Conservation (phyloP, 1,140 invertebrate species). For the Drosophila burlai region DNA sequence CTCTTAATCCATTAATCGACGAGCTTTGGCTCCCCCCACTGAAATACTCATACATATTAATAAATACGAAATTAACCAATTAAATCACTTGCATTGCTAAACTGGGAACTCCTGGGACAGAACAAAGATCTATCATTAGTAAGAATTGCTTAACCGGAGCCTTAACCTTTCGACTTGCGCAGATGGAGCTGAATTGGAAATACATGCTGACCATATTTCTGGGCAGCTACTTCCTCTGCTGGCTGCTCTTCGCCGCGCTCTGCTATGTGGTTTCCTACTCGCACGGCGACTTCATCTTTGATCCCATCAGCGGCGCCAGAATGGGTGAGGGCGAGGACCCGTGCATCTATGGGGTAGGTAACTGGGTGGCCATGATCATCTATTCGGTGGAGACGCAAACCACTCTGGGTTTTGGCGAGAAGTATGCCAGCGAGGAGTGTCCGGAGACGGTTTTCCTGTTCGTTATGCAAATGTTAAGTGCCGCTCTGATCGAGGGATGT, state of each 20-base stretch:
- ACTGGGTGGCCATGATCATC: slow-evolving; percentile 87
- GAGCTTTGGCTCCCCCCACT: neutral
- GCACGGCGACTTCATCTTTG: slow-evolving; percentile 85
- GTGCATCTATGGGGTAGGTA: slow-evolving; percentile 86
- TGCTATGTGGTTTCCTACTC: slow-evolving; percentile 86
- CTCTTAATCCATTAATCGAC: slow-evolving; percentile 30
- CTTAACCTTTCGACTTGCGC: slow-evolving; percentile 6
- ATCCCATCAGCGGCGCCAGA: slow-evolving; percentile 62
- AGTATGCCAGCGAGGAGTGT: slow-evolving; percentile 94
- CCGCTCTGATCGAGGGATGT: slow-evolving; percentile 87
- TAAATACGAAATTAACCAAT: slow-evolving; percentile 57
- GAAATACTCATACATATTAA: slow-evolving; percentile 40
- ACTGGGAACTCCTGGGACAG: slow-evolving; percentile 5
- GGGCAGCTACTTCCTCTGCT: slow-evolving; percentile 86
- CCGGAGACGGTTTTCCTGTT: slow-evolving; percentile 92
- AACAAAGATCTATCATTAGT: neutral
- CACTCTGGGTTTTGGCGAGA: slow-evolving; percentile 90
- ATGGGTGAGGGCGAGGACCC: slow-evolving; percentile 74
- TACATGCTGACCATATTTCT: slow-evolving; percentile 87
- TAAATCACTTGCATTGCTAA: slow-evolving; percentile 31
- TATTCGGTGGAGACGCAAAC: slow-evolving; percentile 88
- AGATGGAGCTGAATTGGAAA: slow-evolving; percentile 88
- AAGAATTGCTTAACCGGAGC: neutral
- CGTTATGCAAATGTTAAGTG: slow-evolving; percentile 87
- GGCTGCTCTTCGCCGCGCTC: slow-evolving; percentile 86